phyloP scores from a whole-genome alignment of 2,888 invertebrate genomes.

The Meteorus cinctellus region DNA sequence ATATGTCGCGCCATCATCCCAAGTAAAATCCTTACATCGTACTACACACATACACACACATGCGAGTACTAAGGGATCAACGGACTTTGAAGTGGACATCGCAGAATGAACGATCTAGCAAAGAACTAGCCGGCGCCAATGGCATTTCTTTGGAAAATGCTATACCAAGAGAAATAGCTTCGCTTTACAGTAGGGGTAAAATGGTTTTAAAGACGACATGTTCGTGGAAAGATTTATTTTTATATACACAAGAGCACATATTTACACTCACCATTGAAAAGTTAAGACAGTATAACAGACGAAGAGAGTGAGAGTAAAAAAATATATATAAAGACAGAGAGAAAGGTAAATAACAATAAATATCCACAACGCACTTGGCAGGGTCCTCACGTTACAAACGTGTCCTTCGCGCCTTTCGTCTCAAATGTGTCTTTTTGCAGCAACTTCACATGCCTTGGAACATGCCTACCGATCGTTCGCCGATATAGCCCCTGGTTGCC shows the following conservation, averaged over 20 bases:
- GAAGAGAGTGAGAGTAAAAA: not conserved
- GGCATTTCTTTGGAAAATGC: not conserved
- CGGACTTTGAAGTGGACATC: constrained; percentile 6
- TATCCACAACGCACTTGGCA: constrained; percentile 40
- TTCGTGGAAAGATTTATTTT: constrained; percentile 28
- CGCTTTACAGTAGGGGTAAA: not conserved
- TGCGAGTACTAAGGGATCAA: constrained; percentile 27
- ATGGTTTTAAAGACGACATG: constrained; percentile 9
- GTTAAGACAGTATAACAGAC: not conserved
- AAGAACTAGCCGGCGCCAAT: constrained; percentile 27
- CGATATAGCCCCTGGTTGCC: constrained; percentile 19
- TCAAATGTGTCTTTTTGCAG: constrained; percentile 38
- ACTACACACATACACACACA: not conserved
- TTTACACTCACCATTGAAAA: not conserved
- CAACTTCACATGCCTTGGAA: constrained; percentile 6
- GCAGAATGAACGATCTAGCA: constrained; percentile 21
- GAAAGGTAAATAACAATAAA: constrained; percentile 37
- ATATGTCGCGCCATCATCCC: constrained; percentile 42
- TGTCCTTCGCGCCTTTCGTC: constrained; percentile 43
- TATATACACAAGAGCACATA: constrained; percentile 1
- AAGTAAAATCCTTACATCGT: not conserved
- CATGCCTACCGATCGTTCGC: constrained; percentile 33
- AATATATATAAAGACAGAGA: not conserved
- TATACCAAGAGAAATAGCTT: constrained; percentile 29
- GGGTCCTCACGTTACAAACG: constrained; percentile 44